Evolutionary conservation across 2,888 invertebrate genomes (phyloP).

Genomic region (Orthosia cruda): DNA sequence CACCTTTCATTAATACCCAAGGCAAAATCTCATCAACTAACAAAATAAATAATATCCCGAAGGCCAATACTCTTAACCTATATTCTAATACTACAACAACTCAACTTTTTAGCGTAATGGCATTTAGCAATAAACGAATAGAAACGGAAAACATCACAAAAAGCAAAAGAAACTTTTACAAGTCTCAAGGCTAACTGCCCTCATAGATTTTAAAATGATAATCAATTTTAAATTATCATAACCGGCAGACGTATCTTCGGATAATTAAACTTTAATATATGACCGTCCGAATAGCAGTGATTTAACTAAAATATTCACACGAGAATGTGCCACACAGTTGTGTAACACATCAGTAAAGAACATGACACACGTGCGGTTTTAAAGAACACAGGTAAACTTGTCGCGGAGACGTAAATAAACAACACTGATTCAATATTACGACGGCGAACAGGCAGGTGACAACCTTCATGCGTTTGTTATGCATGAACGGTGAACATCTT

Average conservation of each 20-base stretch:
- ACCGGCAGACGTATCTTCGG: conserved; percentile 21
- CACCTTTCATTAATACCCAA: conserved; percentile 42
- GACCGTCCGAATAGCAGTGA: conserved; percentile 33
- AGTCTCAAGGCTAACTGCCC: conserved; percentile 49
- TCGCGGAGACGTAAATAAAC: conserved; percentile 57
- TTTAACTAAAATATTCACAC: conserved; percentile 49
- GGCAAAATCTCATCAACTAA: conserved; percentile 36
- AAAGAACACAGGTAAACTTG: conserved; percentile 50
- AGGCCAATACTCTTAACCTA: conserved; percentile 1
- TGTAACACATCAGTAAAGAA: conserved; percentile 16
- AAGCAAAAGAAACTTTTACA: conserved; percentile 37
- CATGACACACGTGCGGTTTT: conserved; percentile 28
- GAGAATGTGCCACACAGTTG: conserved; percentile 26
- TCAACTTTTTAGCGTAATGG: conserved; percentile 5
- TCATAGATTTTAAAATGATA: conserved; percentile 32
- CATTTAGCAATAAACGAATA: conserved; percentile 32
- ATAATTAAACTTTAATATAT: conserved; percentile 33
- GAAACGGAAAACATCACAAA: conserved; percentile 18
- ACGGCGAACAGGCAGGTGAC: conserved; percentile 37
- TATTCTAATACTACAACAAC: background rate
- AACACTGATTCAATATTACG: conserved; percentile 58
- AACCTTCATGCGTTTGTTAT: conserved; percentile 59
- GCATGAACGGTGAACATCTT: conserved; percentile 43
- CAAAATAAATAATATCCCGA: conserved; percentile 40
- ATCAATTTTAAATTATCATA: conserved; percentile 54